Evolutionary conservation across 2,888 invertebrate species (phyloP), one percentile per base, ranked within the genome.

Genomic region (Baccha elongata): DNA sequence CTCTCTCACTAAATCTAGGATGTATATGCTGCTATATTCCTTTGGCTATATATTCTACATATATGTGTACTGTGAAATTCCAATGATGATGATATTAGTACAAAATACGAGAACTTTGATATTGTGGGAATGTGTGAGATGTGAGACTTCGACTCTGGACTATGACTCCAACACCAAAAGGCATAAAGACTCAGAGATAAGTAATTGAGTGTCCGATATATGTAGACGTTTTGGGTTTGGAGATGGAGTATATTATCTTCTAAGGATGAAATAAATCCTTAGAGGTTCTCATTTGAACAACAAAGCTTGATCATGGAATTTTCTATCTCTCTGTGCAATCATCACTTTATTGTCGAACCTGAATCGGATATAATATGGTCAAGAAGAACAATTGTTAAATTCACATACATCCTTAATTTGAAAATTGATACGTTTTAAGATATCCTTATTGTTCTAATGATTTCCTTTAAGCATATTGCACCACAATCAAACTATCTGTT

Each of bases 201-300:
- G 55, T 72, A 83, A 67, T 76, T 83, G 72, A 76, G 60, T 80
- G 68, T 80, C 73, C 62, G 73, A 72, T 72, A 72, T 72, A 37
- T 67, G 50, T 71, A 65, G 65, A 65, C 58, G 29, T 32, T 58
- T 7, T 15, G 44, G 35, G 13, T 60, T n/a, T n/a, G 6, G 19
- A 64, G 13, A 17, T 32, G n/a, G 58, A 44, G 62, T 29, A 48
- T 19, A 44, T n/a, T n/a, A n/a, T 72, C 15, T 62, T 68, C 46
- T 17, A 50, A 68, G 60, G 74, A 58, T 75, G 65, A 72, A 68
- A 78, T 48, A 64, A 52, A 42, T 84, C 84, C 84, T 84, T 79
- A 42, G 84, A 84, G 84, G 73, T 74, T 79, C 64, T 84, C 58
- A 79, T 84, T 84, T 74, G 55, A 48, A 52, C 83, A 58, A 26